Evolutionary conservation across 2,888 invertebrate species (phyloP).

Genomic region (Cheilosia urbana): DNA sequence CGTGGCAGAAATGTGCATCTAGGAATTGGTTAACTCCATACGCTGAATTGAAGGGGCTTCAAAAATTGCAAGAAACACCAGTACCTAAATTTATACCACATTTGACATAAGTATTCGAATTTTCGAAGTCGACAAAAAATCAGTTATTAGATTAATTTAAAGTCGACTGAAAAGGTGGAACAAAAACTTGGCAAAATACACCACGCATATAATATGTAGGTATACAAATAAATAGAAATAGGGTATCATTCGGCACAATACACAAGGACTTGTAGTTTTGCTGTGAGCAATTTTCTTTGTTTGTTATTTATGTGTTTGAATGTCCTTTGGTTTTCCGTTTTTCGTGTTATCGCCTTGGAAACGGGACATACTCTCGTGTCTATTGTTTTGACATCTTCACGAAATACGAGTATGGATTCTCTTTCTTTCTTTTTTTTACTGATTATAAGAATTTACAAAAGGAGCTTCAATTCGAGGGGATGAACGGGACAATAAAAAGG

Average conservation of each 20-base stretch:
- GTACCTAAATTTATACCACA: no score
- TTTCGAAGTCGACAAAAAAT: no score
- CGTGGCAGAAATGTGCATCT: not conserved
- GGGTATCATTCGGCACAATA: not conserved
- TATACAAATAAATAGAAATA: not conserved
- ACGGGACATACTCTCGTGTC: conserved; percentile 47
- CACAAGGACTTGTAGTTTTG: not conserved
- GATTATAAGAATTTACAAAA: not conserved
- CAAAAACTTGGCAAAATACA: not conserved
- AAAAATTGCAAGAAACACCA: no score
- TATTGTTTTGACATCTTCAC: conserved; percentile 64
- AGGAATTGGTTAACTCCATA: not conserved
- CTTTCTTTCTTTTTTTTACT: conserved; percentile 3
- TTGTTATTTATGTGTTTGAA: conserved; percentile 38
- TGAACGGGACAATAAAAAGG: not conserved
- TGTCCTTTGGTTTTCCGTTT: conserved; percentile 34
- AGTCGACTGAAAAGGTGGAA: no score
- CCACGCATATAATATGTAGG: not conserved
- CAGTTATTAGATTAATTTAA: no score
- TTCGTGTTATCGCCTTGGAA: conserved; percentile 35
- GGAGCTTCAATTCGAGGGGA: not conserved
- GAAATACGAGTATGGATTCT: conserved; percentile 54
- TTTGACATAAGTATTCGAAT: no score
- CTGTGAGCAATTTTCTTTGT: conserved; percentile 4
- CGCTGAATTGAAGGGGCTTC: no score